Base-by-base conservation (phyloP, 2,888 invertebrate species). In the Lucinisca nassula region DNA sequence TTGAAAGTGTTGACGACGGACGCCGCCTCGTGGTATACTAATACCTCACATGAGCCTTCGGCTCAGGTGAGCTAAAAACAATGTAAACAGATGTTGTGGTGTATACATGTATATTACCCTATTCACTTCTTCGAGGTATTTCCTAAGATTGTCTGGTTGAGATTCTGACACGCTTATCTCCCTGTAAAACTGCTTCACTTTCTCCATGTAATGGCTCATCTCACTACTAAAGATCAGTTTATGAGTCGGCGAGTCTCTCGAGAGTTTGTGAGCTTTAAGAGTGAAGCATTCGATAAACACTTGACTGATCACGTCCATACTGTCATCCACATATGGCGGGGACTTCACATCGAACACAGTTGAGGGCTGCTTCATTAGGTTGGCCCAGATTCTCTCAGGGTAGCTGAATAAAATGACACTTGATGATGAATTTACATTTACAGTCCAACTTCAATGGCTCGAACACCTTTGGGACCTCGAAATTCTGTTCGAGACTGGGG, bases 271-370 rank as follows among this genome's bases (percentile, higher is more conserved):
- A 24, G 85, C 75, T 4, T 85, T 82, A 1, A 81, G 61, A 40
- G 83, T 80, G 75, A 89, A 92, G 58, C 89, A 84, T 38, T 92
- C 92, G 27, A 92, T 91, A 24, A 92, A 88, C 6, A 89, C 89
- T 45, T 92, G 90, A 27, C 84, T 89, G 32, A 92, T 81, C 24
- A 92, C 87, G 17, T 92, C 88, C 58, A 92, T 81, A 61, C 88
- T 88, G 6, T 85, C 85, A 14, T 90, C 89, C n/a, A 91, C 89
- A 70, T 91, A 88, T 6, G 51, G 35, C 1, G 90, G 90, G n/a
- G 82, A 79, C 6, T 77, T 27, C 12, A 92, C 82, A 83, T 92
- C 92, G 88, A 92, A 92, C 72, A 91, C 40, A n/a, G 80, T 61
- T n/a, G 88, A 79, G 24, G 92, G 92, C 24, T 80, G 74, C 55